Percentiles rank a stretch among this genome's conserved stretches.
phyloP scores from a whole-genome alignment of 1,140 invertebrate species.

The Latrodectus geometricus region DNA sequence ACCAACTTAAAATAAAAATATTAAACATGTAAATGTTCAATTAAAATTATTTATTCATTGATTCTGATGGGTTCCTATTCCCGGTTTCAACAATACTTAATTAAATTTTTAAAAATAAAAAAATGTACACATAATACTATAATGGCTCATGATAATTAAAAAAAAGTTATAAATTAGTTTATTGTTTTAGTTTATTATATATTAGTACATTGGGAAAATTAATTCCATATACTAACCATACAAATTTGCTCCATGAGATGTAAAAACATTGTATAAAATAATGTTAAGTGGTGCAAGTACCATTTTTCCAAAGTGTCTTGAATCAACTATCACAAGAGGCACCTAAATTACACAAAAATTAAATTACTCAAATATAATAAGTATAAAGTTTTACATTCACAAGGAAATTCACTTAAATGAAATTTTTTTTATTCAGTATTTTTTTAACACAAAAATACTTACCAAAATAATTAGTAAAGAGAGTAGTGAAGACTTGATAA shows the following conservation, averaged over 20 bases:
- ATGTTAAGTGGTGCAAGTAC: constrained; percentile 95
- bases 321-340: constrained; percentile 88
- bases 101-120: no score
- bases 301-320: constrained; percentile 88
- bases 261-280: constrained; percentile 94
- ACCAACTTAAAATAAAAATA: no score
- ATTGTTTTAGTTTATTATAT: no score
- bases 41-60: no score
- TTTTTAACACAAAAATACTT: constrained; percentile 61
- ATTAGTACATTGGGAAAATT: no score
- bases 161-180: no score
- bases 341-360: constrained; percentile 67
- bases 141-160: no score
- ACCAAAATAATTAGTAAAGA: constrained; percentile 78
- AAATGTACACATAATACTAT: no score
- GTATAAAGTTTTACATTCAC: not conserved
- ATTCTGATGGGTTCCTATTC: no score
- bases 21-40: no score
- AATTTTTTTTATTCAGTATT: not conserved
- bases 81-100: no score
- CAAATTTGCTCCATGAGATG: constrained; percentile 89
- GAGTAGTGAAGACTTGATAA: constrained; percentile 81
- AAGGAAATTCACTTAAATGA: not conserved
- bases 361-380: constrained; percentile 20
- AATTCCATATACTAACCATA: constrained; percentile 79